Percentiles rank a stretch among this genome's conserved stretches.
phyloP scores from a whole-genome alignment of 1,140 invertebrate species.

The Branchinecta lynchi region DNA sequence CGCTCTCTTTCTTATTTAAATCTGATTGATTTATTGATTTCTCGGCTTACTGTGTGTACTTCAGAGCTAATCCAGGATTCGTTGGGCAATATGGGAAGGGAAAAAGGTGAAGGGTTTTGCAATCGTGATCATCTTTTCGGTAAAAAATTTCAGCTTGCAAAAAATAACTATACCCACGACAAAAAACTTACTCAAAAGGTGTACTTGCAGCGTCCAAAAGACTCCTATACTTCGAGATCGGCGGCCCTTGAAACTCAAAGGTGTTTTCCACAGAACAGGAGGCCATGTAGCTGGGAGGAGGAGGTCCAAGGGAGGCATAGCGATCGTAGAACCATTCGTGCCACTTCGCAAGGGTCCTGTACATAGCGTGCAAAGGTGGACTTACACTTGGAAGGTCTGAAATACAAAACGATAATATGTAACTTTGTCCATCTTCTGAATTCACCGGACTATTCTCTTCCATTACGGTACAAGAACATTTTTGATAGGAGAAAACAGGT shows the following conservation, averaged over 20 bases:
- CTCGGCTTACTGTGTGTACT: no score
- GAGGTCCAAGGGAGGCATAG: conserved; percentile 52
- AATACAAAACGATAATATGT: conserved; percentile 24
- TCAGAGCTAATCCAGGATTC: no score
- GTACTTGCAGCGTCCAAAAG: conserved; percentile 85
- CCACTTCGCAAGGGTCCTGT: conserved; percentile 77
- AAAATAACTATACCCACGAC: neutral
- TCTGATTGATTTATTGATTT: no score
- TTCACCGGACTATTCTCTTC: no score
- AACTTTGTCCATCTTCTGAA: neutral
- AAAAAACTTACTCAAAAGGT: conserved; percentile 60
- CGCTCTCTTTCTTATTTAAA: no score
- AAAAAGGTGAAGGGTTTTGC: no score
- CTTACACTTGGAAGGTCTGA: conserved; percentile 81
- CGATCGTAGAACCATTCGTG: conserved; percentile 58
- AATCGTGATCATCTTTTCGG: no score
- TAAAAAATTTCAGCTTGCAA: neutral
- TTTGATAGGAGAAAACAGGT: no score
- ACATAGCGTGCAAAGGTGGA: conserved; percentile 73
- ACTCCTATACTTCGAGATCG: conserved; percentile 81
- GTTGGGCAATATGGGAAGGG: no score
- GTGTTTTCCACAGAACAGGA: conserved; percentile 57
- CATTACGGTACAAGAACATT: no score
- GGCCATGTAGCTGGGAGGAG: conserved; percentile 63
- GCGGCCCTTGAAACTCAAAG: conserved; percentile 45